Evolutionary conservation across 2,888 invertebrate genomes (phyloP).

Genomic region (Dasysyrphus tricinctus): DNA sequence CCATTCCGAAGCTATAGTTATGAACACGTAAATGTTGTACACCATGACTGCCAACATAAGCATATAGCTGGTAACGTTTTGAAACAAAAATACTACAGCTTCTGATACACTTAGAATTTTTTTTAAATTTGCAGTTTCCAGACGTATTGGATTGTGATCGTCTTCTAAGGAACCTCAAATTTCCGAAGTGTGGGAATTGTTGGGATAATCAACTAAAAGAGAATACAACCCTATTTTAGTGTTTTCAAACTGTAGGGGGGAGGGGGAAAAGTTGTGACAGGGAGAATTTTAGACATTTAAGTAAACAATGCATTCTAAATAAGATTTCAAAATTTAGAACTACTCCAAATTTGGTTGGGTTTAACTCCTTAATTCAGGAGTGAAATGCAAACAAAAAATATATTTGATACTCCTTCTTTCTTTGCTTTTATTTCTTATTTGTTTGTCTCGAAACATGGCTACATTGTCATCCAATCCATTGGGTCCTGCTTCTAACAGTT

Average conservation of each 20-base stretch:
- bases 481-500: conserved; percentile 72
- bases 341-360: no score
- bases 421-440: neutral
- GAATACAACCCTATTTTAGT: no score
- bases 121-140: conserved; percentile 44
- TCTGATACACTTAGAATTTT: conserved; percentile 62
- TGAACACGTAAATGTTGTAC: conserved; percentile 88
- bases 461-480: conserved; percentile 88
- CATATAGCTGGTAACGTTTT: conserved; percentile 87
- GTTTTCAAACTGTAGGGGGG: conserved; percentile 80
- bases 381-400: no score
- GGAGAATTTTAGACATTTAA: no score
- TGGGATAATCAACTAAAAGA: conserved; percentile 83
- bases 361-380: no score
- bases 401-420: no score
- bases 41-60: conserved; percentile 90
- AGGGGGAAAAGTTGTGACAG: no score
- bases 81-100: conserved; percentile 77
- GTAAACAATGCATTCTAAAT: no score
- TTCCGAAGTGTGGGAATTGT: conserved; percentile 92
- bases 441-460: conserved; percentile 93
- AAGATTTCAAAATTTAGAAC: no score
- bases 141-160: conserved; percentile 9
- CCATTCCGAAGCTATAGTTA: conserved; percentile 87
- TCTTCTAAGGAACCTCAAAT: conserved; percentile 86